These are phyloP conservation scores for Oreochromis niloticus DNA, from an alignment of 2,113 vertebrate species.

Conservation along the genomic window DNA sequence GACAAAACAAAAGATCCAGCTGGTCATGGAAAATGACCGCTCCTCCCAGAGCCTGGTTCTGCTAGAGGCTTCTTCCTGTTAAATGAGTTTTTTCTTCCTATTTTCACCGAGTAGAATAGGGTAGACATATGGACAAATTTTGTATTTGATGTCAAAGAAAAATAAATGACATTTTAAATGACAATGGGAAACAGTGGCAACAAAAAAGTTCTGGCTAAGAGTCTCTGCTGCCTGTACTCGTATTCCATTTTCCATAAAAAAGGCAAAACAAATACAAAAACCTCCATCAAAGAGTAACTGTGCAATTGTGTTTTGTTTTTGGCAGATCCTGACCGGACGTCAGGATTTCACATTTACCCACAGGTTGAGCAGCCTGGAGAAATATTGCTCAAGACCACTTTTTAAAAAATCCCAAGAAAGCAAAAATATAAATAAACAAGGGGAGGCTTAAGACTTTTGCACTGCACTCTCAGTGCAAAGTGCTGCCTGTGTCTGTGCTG, in stretches of 20 bases:
- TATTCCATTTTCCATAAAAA: background rate
- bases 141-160: background rate
- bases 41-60: background rate
- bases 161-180: background rate
- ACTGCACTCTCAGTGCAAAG: background rate
- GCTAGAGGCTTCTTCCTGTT: background rate
- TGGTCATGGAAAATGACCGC: background rate
- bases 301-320: background rate
- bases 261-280: background rate
- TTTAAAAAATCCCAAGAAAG: background rate
- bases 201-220: background rate
- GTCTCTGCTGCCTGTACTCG: background rate
- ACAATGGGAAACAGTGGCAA: background rate
- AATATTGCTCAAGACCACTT: background rate
- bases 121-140: background rate
- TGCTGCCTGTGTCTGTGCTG: background rate
- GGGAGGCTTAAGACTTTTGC: background rate
- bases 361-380: too few species aligned
- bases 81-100: background rate
- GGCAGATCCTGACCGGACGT: too few species aligned
- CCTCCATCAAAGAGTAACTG: background rate
- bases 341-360: too few species aligned
- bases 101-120: background rate
- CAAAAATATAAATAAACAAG: background rate
- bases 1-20: background rate